Percentiles rank a stretch among this genome's conserved stretches.
These are phyloP conservation scores for Bradypus variegatus DNA, from an alignment of 2,797 vertebrate genomes.

Conservation along the genomic window DNA sequence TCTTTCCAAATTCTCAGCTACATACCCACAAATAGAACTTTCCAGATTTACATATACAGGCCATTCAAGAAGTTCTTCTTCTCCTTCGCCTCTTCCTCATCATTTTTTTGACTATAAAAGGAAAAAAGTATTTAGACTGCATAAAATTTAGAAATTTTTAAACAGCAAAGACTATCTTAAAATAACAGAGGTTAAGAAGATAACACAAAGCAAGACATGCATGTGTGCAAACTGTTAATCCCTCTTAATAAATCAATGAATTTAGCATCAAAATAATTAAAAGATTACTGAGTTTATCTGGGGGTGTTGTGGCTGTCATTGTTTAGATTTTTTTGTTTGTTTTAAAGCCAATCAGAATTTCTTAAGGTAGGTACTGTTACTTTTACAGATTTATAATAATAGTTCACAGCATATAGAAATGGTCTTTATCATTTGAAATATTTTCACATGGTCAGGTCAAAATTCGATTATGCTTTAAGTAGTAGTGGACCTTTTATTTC, in stretches of 20 bases:
- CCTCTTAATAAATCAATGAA: background rate
- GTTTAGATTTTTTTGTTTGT: background rate
- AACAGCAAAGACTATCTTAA: background rate
- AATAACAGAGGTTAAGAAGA: background rate
- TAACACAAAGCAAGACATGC: background rate
- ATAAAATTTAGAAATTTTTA: background rate
- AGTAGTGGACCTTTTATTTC: background rate
- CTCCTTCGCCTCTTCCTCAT: background rate
- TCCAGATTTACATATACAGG: background rate
- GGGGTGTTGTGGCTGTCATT: background rate
- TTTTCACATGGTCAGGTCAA: background rate
- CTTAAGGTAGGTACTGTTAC: background rate
- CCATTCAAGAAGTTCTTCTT: background rate
- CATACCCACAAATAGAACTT: background rate
- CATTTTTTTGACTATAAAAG: background rate
- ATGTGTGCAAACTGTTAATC: background rate
- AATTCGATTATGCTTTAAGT: background rate
- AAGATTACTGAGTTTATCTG: background rate
- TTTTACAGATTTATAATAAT: background rate
- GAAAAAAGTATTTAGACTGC: background rate
- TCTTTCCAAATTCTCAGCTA: background rate
- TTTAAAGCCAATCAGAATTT: background rate
- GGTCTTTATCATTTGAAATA: background rate
- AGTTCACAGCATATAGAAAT: background rate
- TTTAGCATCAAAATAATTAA: background rate